Evolutionary conservation across 2,113 vertebrate species (phyloP).

Genomic region (Chaetodon trifascialis): DNA sequence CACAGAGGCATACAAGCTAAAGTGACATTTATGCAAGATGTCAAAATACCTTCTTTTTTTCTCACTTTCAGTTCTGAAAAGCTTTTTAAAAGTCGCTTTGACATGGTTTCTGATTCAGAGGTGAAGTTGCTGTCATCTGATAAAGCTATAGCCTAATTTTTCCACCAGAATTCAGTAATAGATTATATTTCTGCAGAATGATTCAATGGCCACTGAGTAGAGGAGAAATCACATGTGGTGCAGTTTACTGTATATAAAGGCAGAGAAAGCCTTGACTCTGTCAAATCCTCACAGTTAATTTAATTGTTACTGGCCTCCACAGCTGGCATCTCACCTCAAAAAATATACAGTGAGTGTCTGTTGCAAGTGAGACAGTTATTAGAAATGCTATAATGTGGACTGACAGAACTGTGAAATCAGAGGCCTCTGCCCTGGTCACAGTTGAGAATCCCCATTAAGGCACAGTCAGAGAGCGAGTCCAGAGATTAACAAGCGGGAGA

Average conservation of each 20-base stretch:
- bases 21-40: neutral
- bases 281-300: slow-evolving; percentile 21
- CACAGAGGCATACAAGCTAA: neutral
- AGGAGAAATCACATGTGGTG: neutral
- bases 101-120: neutral
- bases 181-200: neutral
- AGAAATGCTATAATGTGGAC: slow-evolving; percentile 51
- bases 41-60: neutral
- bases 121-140: neutral
- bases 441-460: slow-evolving; percentile 73
- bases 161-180: neutral
- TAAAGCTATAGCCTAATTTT: neutral
- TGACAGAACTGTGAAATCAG: slow-evolving; percentile 77
- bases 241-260: neutral
- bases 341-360: slow-evolving; percentile 30
- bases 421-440: slow-evolving; percentile 63
- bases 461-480: slow-evolving; percentile 38
- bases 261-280: neutral
- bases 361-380: slow-evolving; percentile 59
- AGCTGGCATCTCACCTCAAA: slow-evolving; percentile 38
- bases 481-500: slow-evolving; percentile 40
- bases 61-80: neutral
- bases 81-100: neutral
- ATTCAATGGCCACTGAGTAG: neutral
- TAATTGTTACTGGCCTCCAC: slow-evolving; percentile 4